Percentiles rank a stretch among this genome's conserved stretches.
Conservation (phyloP, 2,113 vertebrate genomes). For the Hippocampus abdominalis region DNA sequence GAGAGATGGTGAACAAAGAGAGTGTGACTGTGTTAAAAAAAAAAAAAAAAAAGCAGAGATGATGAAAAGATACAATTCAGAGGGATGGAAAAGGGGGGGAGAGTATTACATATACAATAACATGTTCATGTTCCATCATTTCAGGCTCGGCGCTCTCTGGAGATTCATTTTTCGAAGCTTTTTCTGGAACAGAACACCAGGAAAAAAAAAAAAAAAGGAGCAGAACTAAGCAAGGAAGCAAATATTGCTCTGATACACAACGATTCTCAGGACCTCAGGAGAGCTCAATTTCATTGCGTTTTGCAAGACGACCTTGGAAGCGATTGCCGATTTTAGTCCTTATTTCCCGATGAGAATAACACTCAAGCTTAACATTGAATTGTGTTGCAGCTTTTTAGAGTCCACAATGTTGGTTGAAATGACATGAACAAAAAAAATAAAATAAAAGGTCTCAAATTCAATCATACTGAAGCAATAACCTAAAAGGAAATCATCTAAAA, state of each 20-base stretch:
- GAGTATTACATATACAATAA: background rate
- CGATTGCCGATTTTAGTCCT: too few species aligned
- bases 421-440: background rate
- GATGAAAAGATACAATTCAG: background rate
- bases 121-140: background rate
- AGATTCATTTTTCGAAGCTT: background rate
- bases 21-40: background rate
- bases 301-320: too few species aligned
- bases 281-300: too few species aligned
- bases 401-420: background rate
- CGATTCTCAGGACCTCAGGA: too few species aligned
- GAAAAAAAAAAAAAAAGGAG: background rate
- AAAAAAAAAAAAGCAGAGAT: constrained; percentile 6
- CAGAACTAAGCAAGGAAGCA: background rate
- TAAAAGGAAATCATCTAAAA: background rate
- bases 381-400: background rate
- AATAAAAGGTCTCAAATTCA: background rate
- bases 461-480: background rate
- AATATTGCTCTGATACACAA: background rate
- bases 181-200: background rate
- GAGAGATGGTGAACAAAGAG: constrained; percentile 35
- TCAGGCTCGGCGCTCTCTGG: background rate
- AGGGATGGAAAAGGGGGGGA: constrained; percentile 7
- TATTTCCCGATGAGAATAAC: too few species aligned
- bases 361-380: background rate